These are phyloP conservation scores for Maconellicoccus hirsutus DNA, from an alignment of 1,140 invertebrate species.

Conservation along the genomic window DNA sequence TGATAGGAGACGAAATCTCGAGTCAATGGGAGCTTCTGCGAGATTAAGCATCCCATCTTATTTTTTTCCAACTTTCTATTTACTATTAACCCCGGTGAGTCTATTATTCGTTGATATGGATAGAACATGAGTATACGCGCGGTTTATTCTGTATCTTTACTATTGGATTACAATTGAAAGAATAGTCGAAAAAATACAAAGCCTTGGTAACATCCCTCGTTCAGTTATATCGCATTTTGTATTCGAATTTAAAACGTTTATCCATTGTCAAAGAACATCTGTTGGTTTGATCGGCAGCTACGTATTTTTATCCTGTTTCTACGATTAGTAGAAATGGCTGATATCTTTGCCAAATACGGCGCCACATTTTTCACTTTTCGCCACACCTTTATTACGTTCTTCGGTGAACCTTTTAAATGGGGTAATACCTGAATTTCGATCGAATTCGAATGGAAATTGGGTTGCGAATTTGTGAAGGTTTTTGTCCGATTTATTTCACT, in stretches of 20 bases:
- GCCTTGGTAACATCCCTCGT: neutral
- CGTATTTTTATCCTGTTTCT: constrained; percentile 12
- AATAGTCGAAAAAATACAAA: constrained; percentile 16
- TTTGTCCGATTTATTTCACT: neutral
- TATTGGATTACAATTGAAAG: constrained; percentile 19
- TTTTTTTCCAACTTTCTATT: constrained; percentile 12
- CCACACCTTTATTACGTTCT: neutral
- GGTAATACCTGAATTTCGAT: neutral
- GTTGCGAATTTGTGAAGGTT: neutral
- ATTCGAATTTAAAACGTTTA: constrained; percentile 18
- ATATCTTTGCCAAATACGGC: constrained; percentile 7
- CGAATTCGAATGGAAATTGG: neutral
- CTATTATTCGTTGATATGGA: neutral
- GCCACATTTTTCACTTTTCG: constrained; percentile 15
- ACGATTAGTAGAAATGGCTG: neutral
- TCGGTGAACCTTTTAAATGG: neutral
- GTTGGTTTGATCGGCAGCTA: constrained; percentile 12
- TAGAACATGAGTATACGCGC: neutral
- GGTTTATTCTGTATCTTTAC: constrained; percentile 19
- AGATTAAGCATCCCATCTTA: constrained; percentile 19
- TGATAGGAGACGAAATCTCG: constrained; percentile 5
- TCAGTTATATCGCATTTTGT: constrained; percentile 7
- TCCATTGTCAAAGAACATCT: constrained; percentile 20
- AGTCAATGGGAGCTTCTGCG: constrained; percentile 7
- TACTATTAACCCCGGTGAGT: constrained; percentile 12